These are phyloP conservation scores for Sebastiscus tertius DNA, from an alignment of 2,797 vertebrate genomes.

Conservation along the genomic window DNA sequence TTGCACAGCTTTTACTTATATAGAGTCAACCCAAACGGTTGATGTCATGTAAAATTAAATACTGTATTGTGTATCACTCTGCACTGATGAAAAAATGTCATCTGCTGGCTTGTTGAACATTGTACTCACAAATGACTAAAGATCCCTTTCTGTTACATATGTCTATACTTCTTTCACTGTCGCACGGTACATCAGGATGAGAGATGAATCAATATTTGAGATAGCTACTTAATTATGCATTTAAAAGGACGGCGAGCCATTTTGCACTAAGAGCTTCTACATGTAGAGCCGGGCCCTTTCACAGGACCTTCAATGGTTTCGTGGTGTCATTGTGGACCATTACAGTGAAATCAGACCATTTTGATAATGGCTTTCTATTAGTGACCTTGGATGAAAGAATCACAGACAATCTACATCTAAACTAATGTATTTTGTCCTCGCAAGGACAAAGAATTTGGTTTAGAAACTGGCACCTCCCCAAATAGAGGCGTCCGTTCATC, in stretches of 20 bases:
- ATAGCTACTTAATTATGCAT: slow-evolving; percentile 81
- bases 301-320: slow-evolving; percentile 70
- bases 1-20: slow-evolving; percentile 9
- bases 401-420: slow-evolving; percentile 77
- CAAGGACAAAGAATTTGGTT: slow-evolving; percentile 78
- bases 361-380: slow-evolving; percentile 83
- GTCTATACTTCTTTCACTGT: slow-evolving; percentile 50
- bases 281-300: slow-evolving; percentile 77
- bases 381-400: slow-evolving; percentile 80
- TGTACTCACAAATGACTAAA: slow-evolving; percentile 48
- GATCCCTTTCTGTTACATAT: slow-evolving; percentile 44
- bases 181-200: slow-evolving; percentile 45
- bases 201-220: slow-evolving; percentile 79
- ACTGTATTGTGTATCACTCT: not conserved
- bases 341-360: slow-evolving; percentile 80
- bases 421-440: slow-evolving; percentile 79
- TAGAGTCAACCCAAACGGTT: not conserved
- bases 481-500: slow-evolving; percentile 59
- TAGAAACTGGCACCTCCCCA: slow-evolving; percentile 66
- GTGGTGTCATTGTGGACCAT: slow-evolving; percentile 78
- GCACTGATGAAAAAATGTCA: slow-evolving; percentile 25
- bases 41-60: slow-evolving; percentile 34
- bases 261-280: slow-evolving; percentile 72
- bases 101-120: slow-evolving; percentile 45
- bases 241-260: slow-evolving; percentile 73